A percentile compares a stretch with the other conserved stretches of the same genome.
These are phyloP conservation scores for Holotrichia oblita DNA, from an alignment of 1,140 invertebrate genomes.

Conservation along the genomic window DNA sequence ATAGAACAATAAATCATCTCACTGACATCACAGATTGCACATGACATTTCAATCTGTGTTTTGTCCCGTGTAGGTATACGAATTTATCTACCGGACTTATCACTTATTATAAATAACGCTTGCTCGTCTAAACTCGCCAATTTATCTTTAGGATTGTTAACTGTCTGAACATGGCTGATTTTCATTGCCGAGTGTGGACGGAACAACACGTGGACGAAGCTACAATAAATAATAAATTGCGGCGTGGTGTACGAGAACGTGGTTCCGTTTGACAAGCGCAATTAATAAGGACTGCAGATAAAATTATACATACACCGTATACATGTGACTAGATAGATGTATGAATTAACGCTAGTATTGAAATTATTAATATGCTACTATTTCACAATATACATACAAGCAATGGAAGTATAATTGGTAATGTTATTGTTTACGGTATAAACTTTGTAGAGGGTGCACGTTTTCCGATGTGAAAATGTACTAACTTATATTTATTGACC, in stretches of 20 bases:
- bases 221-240: slow-evolving; percentile 32
- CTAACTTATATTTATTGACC: too few species aligned
- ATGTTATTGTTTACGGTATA: too few species aligned
- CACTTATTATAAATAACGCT: slow-evolving; percentile 41
- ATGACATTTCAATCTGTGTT: slow-evolving; percentile 39
- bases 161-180: slow-evolving; percentile 7
- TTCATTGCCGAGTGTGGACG: slow-evolving; percentile 37
- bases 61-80: slow-evolving; percentile 27
- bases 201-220: slow-evolving; percentile 33
- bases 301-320: slow-evolving; percentile 8
- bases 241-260: slow-evolving; percentile 21
- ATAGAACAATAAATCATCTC: slow-evolving; percentile 34
- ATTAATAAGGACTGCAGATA: slow-evolving; percentile 32
- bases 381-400: neutral
- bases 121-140: slow-evolving; percentile 39
- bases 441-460: too few species aligned
- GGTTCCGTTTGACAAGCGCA: slow-evolving; percentile 26
- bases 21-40: slow-evolving; percentile 35
- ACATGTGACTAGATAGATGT: neutral
- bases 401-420: too few species aligned
- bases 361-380: slow-evolving; percentile 1
- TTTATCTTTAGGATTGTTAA: slow-evolving; percentile 40
- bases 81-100: slow-evolving; percentile 38
- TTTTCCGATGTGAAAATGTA: too few species aligned
- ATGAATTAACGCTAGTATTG: slow-evolving; percentile 17